A percentile compares a stretch with the other conserved stretches of the same genome.
These are phyloP conservation scores for Arbacia lixula DNA, from an alignment of 53 echinoderm and acorn worm species.

Conservation along the genomic window DNA sequence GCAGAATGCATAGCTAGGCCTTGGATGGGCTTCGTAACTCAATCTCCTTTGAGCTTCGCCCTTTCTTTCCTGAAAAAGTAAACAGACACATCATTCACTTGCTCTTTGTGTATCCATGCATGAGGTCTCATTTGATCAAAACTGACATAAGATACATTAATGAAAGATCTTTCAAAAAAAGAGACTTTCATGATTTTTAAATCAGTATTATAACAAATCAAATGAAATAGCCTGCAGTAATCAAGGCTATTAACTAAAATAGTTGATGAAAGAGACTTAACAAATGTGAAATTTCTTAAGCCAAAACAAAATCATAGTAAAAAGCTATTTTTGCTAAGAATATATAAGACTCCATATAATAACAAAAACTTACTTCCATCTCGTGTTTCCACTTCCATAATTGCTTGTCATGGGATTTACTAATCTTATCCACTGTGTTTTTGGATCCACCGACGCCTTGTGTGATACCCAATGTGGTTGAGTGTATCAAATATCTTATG, in stretches of 20 bases:
- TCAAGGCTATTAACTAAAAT: no score
- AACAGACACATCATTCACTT: background rate
- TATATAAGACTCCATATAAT: background rate
- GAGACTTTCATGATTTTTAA: no score
- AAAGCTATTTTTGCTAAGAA: background rate
- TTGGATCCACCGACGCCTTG: background rate
- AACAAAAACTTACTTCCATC: background rate
- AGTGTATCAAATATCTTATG: background rate
- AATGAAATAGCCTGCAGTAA: no score
- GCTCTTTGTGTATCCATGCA: background rate
- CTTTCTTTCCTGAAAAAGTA: slow-evolving; percentile 18
- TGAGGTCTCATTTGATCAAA: background rate
- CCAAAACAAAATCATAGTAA: no score
- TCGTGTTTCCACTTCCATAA: background rate
- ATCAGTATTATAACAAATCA: no score
- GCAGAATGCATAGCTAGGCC: background rate
- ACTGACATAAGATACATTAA: background rate
- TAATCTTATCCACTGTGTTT: background rate
- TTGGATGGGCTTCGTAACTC: background rate
- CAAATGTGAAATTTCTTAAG: no score
- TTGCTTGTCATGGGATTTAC: slow-evolving; percentile 5
- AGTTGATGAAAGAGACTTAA: no score
- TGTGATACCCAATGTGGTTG: slow-evolving; percentile 3
- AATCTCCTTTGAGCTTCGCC: background rate
- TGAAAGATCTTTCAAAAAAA: background rate